Conservation (phyloP, 35 echinoderm and acorn worm genomes). For the Ptychodera flava region DNA sequence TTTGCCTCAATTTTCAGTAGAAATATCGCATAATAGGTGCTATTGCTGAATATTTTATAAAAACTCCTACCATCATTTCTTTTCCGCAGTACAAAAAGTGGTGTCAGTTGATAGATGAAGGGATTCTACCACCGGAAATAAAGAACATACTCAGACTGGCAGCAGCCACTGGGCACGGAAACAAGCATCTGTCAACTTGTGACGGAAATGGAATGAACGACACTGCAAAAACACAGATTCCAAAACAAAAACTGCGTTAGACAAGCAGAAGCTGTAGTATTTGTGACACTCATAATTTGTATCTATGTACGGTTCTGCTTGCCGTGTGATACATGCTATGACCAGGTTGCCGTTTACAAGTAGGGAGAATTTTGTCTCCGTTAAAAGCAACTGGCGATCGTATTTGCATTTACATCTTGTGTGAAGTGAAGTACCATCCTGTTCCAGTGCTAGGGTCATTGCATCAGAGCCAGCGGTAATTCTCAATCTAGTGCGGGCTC, state of each 20-base stretch:
- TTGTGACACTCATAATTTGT: background rate
- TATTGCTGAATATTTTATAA: too few relatives aligned
- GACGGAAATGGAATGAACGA: background rate
- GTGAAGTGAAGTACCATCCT: too few relatives aligned
- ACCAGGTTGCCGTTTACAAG: background rate
- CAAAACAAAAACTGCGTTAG: background rate
- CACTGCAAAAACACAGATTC: background rate
- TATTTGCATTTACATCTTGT: too few relatives aligned
- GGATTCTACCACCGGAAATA: conserved; percentile 5
- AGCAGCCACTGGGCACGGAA: background rate
- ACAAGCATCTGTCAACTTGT: background rate
- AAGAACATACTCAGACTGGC: background rate
- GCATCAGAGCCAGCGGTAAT: too few relatives aligned
- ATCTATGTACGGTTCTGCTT: background rate
- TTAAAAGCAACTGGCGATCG: too few relatives aligned
- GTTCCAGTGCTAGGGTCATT: too few relatives aligned
- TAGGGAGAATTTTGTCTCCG: too few relatives aligned
- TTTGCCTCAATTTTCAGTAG: too few relatives aligned
- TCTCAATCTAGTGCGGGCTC: too few relatives aligned
- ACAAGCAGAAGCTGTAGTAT: background rate
- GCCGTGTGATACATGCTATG: background rate
- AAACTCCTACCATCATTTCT: too few relatives aligned
- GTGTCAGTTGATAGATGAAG: conserved; percentile 12
- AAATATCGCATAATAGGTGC: too few relatives aligned
- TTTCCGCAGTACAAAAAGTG: conserved; percentile 19